Conservation (phyloP, 2,888 invertebrate species). For the Himalopsyche kuldschensis region DNA sequence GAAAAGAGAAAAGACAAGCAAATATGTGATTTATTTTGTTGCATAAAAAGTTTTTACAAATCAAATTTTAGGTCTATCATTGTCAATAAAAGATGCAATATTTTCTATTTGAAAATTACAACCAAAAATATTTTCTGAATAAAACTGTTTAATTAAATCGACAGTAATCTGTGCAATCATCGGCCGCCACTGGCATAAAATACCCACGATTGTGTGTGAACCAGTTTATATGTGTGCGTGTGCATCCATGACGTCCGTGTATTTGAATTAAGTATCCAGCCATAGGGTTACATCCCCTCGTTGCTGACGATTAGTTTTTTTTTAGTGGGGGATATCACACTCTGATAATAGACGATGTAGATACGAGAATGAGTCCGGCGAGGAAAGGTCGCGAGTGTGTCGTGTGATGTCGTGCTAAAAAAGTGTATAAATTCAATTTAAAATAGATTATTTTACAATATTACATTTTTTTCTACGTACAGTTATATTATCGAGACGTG, state of each 20-base stretch:
- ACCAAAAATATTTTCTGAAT: no score
- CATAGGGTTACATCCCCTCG: neutral
- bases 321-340: neutral
- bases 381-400: neutral
- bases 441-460: no score
- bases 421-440: neutral
- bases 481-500: no score
- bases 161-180: no score
- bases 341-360: neutral
- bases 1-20: no score
- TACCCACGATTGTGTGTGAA: neutral
- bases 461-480: no score
- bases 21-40: no score
- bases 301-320: neutral
- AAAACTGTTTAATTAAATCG: no score
- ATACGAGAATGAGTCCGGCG: neutral
- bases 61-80: no score
- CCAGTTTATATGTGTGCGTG: neutral
- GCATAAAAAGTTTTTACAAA: no score
- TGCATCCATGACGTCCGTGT: neutral
- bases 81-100: no score
- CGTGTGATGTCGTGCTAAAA: neutral
- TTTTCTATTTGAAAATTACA: no score
- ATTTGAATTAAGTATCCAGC: neutral
- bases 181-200: neutral